Evolutionary conservation across 2,113 vertebrate species (phyloP).

Genomic region (Zosterops pallidus): DNA sequence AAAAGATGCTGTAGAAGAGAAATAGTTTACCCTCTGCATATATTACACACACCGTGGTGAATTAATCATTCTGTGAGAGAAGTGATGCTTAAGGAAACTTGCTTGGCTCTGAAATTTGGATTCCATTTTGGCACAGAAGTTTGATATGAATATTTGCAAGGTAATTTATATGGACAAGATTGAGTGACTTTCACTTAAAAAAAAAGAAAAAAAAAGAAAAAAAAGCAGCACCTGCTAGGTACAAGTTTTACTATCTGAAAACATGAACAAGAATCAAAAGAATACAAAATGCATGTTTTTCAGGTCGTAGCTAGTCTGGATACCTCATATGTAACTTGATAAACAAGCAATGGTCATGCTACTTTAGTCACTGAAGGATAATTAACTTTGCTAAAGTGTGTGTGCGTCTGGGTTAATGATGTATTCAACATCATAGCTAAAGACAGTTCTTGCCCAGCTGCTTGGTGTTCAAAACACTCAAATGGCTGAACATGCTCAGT

Average conservation of each 20-base stretch:
- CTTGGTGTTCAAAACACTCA: conserved; percentile 8
- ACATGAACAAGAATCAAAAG: background rate
- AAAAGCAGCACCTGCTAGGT: background rate
- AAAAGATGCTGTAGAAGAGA: conserved; percentile 32
- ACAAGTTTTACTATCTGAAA: background rate
- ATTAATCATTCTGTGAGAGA: background rate
- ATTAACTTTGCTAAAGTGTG: background rate
- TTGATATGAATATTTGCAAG: background rate
- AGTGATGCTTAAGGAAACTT: background rate
- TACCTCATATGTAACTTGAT: background rate
- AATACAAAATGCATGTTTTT: background rate
- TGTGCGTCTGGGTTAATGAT: background rate
- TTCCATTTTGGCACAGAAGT: background rate
- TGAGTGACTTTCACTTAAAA: background rate
- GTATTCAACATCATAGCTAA: background rate
- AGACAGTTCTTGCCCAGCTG: background rate
- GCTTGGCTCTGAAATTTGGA: background rate
- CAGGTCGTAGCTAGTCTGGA: background rate
- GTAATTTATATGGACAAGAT: background rate
- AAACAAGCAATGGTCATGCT: background rate
- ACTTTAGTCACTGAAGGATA: background rate
- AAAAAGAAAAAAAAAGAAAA: background rate
- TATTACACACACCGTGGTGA: background rate
- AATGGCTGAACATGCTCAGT: background rate
- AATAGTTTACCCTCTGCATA: conserved; percentile 8